A percentile compares a stretch with the other conserved stretches of the same genome.
Conservation (phyloP, 2,797 vertebrate genomes). For the Sphaeramia orbicularis region DNA sequence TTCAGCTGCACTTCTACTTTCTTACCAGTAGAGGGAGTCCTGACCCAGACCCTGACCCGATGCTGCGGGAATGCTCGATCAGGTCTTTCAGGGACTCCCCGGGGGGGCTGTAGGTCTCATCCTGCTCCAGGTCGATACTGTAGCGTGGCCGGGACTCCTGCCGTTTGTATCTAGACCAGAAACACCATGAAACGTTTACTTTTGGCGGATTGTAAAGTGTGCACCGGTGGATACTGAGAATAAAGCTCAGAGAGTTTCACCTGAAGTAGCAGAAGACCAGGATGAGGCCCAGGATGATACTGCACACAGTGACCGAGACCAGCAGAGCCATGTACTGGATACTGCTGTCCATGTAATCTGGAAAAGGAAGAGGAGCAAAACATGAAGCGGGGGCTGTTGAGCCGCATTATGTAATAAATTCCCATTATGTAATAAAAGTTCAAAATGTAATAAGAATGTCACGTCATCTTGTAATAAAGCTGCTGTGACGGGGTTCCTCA, state of each 20-base stretch:
- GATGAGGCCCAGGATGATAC: slow-evolving; percentile 89
- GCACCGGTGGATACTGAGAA: too few relatives aligned
- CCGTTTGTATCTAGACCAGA: slow-evolving; percentile 89
- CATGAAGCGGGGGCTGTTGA: too few relatives aligned
- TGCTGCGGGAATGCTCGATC: slow-evolving; percentile 96
- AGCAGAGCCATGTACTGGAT: slow-evolving; percentile 93
- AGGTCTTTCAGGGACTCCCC: slow-evolving; percentile 93
- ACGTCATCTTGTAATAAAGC: too few relatives aligned
- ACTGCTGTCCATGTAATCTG: slow-evolving; percentile 90
- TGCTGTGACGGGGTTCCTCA: too few relatives aligned
- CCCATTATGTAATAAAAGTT: too few relatives aligned
- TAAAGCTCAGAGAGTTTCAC: too few relatives aligned
- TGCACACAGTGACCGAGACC: slow-evolving; percentile 92
- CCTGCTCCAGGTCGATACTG: slow-evolving; percentile 93
- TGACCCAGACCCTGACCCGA: slow-evolving; percentile 96
- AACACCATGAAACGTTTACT: too few relatives aligned
- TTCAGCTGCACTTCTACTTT: not conserved
- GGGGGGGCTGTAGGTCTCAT: slow-evolving; percentile 92
- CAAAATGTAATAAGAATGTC: too few relatives aligned
- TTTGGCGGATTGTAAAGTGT: too few relatives aligned
- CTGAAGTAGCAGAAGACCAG: slow-evolving; percentile 96
- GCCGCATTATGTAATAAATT: too few relatives aligned
- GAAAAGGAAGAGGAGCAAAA: slow-evolving; percentile 19
- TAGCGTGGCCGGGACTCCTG: slow-evolving; percentile 92
- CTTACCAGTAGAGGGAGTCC: slow-evolving; percentile 98